Base-by-base conservation (phyloP, 2,888 invertebrate species). In the Hirudinaria manillensis region DNA sequence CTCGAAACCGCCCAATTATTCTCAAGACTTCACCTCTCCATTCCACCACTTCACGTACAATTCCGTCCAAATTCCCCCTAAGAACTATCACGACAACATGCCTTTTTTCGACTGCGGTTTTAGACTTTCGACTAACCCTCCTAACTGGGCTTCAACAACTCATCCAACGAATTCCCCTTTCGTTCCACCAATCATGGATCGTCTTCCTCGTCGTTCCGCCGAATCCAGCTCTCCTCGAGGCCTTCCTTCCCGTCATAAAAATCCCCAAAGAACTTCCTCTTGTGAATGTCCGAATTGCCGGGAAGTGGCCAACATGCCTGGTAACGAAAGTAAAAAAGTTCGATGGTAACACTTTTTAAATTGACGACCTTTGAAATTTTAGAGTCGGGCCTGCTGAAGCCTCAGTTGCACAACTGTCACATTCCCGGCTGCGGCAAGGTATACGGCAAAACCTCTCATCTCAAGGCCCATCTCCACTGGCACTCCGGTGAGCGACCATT, bases 231-330 rank as follows among this genome's bases (percentile, higher is more conserved):
- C 45, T 4, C 45, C 45, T 45, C 45, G 45, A 45, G 16, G 10
- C 4, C 10, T 45, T 45, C 16, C 45, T 45, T 45, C 45, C 16
- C 45, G 45, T 45, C 45, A 45, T 16, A 45, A 45, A 45, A 76
- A 96, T 95, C 87, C 94, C 95, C 45, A 24, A 61, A 24, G 96
- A 1, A 89, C 96, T 34, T 95, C 96, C 29, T 97, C 96, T 67
- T 99, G 98, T 87, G 97, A 97, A 86, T 99, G 98, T 84, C 98
- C 98, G 76, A 98, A 98, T 87, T 99, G 99, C 85, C 94, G 94
- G 87, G 97, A 98, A 87, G 95, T 95, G 2, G 61, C 61, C 61
- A 61, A 61, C 61, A 61, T 27, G 24, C 29, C 29, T 3, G 24
- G 29, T 61, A 61, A 61, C 10, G 13, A 16, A 7, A 13, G 7